Base-by-base conservation (phyloP, 1,140 invertebrate species). In the Formica exsecta region DNA sequence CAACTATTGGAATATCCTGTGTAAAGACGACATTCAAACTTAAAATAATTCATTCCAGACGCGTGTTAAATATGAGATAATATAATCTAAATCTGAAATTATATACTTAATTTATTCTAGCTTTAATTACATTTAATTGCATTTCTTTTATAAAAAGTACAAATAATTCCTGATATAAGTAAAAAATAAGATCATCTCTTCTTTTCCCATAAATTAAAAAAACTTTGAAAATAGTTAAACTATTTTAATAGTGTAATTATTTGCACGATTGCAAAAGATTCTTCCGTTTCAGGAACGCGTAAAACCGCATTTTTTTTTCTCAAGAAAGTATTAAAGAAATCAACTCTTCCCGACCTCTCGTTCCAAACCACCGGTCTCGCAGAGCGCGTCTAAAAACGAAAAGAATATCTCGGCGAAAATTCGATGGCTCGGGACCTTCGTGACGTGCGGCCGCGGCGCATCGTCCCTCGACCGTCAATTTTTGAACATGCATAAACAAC, bases 401-500 rank as follows among this genome's bases (percentile, higher is more conserved):
- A 57, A 54, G 48, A 57, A 32, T 19, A 68, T 6, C 32, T 25
- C n/a, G 44, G 54, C 44, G 19, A 13, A 79, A 79, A 51, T 61
- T 73, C 51, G 51, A 19, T 61, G 25, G 25, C 8, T 59, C 51
- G 36, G 22, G 32, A 9, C 3, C 54, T 80, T 44, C 65, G 64
- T 81, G 74, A 77, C 36, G 22, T 57, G 19, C 41, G n/a, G 61
- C 32, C 44, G 32, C 65, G 48, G 44, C 44, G 77, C 64, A 80
- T 48, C n/a, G 70, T 70, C 61, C 29, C 64, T 44, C 64, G 48
- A 16, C 77, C 65, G 48, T 38, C 51, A 71, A 73, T 59, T 71
- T 73, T 81, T 44, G 51, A 71, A 57, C 68, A n/a, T 83, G 79
- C 68, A 61, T 74, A 62, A 73, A 73, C 79, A 81, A 61, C 79